Evolutionary conservation across 37 sponge, comb jelly and placozoan genomes (phyloP), one percentile per base, ranked within the genome.

Genomic region (Diacarnus erythraeanus): DNA sequence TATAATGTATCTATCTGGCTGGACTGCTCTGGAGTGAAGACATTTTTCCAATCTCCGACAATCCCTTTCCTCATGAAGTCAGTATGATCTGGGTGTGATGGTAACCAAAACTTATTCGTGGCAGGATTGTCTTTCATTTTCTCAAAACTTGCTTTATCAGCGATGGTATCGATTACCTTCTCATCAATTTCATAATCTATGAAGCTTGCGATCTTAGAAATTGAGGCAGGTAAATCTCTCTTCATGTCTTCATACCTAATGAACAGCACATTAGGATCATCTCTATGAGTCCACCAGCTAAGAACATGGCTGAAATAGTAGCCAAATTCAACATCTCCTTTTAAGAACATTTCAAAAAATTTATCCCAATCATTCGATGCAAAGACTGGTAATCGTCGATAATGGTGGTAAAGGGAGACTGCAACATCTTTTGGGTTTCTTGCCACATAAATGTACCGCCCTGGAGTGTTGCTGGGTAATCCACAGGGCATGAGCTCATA

Each of bases 341-440:
- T 21, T 12, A 85, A 15, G 39, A 68, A 68, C 37, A 9, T 35
- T 18, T 10, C 20, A 68, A 68, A 68, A 27, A 38, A 37, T 38
- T 33, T 3, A 38, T 68, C 38, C 38, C 35, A 68, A 9, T 34
- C 38, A 21, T 6, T 8, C 8, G 5, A 12, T 37, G 20, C 20
- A 29, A 6, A 35, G 8, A 12, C 4, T 23, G 9, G 15, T 5
- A 38, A 6, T 6, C 29, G 17, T 17, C 38, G 4, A 21, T 68
- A 68, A 9, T 68, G 69, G 39, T 68, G 20, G 38, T 37, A 87
- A 31, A 83, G 57, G 3, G 92, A 92, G 33, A 92, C 92, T 2
- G 68, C 43, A 9, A 82, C 82, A 67, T 92, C 92, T 39, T 87
- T 87, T 1, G 92, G 92, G 76, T 92, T 87, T 25, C 92, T 69